A percentile compares a stretch with the other conserved stretches of the same genome.
These are phyloP conservation scores for Synergus gifuensis DNA, from an alignment of 2,888 invertebrate species.

Conservation along the genomic window DNA sequence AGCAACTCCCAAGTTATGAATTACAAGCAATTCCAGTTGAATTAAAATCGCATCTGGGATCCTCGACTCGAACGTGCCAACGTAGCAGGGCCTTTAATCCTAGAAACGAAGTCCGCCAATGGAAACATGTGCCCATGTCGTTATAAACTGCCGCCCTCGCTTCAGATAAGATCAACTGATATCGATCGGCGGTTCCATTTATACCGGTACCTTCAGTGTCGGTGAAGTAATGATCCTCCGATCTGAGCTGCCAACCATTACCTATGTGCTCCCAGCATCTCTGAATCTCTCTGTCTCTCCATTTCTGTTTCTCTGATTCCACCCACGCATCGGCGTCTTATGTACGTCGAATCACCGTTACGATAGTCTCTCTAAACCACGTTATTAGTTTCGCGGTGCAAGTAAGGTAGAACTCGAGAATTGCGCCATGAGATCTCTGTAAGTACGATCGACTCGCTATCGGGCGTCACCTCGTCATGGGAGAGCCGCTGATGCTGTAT, in stretches of 20 bases:
- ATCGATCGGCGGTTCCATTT: constrained; percentile 36
- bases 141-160: constrained; percentile 41
- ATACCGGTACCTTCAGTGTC: constrained; percentile 39
- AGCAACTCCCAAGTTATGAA: constrained; percentile 18
- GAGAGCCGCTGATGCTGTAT: constrained; percentile 44
- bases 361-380: constrained; percentile 45
- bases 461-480: constrained; percentile 56
- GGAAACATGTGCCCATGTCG: constrained; percentile 32
- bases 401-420: constrained; percentile 21
- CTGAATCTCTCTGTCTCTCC: constrained; percentile 31
- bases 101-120: constrained; percentile 24
- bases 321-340: constrained; percentile 33
- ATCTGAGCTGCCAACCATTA: constrained; percentile 43
- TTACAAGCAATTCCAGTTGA: constrained; percentile 13
- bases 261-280: constrained; percentile 8
- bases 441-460: constrained; percentile 47
- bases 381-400: constrained; percentile 45
- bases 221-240: constrained; percentile 34
- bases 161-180: constrained; percentile 39
- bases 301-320: constrained; percentile 36
- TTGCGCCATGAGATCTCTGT: constrained; percentile 13
- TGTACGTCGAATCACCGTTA: constrained; percentile 52
- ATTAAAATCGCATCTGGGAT: constrained; percentile 20
- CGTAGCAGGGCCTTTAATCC: constrained; percentile 10
- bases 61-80: constrained; percentile 4